Base-by-base conservation (phyloP, 2,113 vertebrate genomes). In the Microtus ochrogaster region DNA sequence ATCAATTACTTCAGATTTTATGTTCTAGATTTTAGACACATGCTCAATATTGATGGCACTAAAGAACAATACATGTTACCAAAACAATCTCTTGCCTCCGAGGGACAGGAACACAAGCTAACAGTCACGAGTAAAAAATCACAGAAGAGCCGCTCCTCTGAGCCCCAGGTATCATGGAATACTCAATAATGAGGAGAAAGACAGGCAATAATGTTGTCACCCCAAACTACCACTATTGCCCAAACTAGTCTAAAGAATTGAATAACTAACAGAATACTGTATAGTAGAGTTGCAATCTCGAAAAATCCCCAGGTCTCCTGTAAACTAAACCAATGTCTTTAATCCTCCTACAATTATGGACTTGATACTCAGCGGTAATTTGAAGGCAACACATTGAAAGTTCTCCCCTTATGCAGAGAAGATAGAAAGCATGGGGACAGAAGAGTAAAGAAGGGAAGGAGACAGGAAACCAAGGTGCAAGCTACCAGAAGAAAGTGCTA, bases 361-460 rank as follows among this genome's bases (percentile, higher is more conserved):
- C 9, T 16, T 47, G 63, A 21, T 85, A 33, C 5, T 85, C 28
- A 47, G 28, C 33, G 17, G 61, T 33, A 21, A 85, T 47, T 33
- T 79, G 30, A 44, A 66, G 39, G 39, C 17, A 66, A 21, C 1
- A 2, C 13, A 85, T 66, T 22, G 21, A 66, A 83, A 30, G 33
- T 6, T 44, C 14, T 22, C 41, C 21, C 1, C 0, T 30, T 19
- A 44, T 65, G 17, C 6, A 65, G 82, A 65, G 65, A 47, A 47
- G 83, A 12, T 10, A 66, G 41, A 7, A 3, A 44, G 0, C 0
- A 33, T 22, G 4, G 2, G 41, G 5, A 82, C 2, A 33, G 58
- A 66, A 85, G 4, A 36, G 28, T 13, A 17, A 47, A 21, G 82
- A 65, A 44, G 39, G 12, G 65, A 19, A 44, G 8, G 28, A 85